Evolutionary conservation across 2,113 vertebrate genomes (phyloP), one percentile per base, ranked within the genome.

Genomic region (Pseudolaguvia tuberculata): DNA sequence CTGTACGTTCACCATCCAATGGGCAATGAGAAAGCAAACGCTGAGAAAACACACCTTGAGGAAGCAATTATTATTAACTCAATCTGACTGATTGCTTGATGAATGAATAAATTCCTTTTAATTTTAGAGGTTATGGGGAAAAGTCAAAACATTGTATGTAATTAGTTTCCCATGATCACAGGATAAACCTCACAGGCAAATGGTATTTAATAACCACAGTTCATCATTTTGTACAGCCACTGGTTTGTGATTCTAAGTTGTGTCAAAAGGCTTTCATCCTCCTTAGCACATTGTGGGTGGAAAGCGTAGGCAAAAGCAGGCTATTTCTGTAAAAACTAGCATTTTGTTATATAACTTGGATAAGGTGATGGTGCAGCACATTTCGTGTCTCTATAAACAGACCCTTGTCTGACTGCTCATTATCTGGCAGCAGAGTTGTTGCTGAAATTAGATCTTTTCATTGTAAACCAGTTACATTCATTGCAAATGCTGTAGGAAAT

Each of bases 271-370:
- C 70, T 39, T 67, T 76, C 70, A 62, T 82, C 59, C 53, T 61
- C 61, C 66, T 66, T 73, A 69, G 67, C 75, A 72, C 75, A 57
- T 76, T 76, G 79, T 80, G 65, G 81, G 81, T 79, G 76, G 76
- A 73, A 70, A 57, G 79, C 52, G 75, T 80, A 66, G 79, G 75
- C 58, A 73, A 70, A 69, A 17, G 47, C 66, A 48, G 51, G 66
- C 79, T 83, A 80, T 83, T 79, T 83, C 72, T 76, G 69, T 73
- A 67, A 62, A 45, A 59, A 65, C 65, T 80, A 68, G 70, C 76
- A 76, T 76, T 66, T 35, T 75, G 57, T 80, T 83, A 74, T 70
- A 72, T 75, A 80, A 82, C 55, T 48, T 45, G 59, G 61, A 78
- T 58, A 77, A 79, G 59, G 73, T 79, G 70, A 73, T 47, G 23